A percentile compares a stretch with the other conserved stretches of the same genome.
These are phyloP conservation scores for Ophiothrix spiculata DNA, from an alignment of 35 echinoderm and acorn worm genomes.

Conservation along the genomic window DNA sequence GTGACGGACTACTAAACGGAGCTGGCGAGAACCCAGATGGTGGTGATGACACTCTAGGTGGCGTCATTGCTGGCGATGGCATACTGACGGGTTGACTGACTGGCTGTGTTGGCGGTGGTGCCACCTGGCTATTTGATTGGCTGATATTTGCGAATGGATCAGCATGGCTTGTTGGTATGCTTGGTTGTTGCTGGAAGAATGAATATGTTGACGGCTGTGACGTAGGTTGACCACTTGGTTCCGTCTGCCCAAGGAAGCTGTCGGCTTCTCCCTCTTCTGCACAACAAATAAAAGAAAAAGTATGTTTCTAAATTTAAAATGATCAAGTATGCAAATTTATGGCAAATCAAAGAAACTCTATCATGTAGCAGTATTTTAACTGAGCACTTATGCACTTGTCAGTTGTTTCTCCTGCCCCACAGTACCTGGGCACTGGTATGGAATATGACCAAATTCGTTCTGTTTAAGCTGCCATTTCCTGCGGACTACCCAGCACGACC, in stretches of 20 bases:
- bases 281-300: constrained; percentile 14
- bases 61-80: background rate
- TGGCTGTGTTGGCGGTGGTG: background rate
- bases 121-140: constrained; percentile 8
- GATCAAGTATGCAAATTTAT: background rate
- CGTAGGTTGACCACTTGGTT: background rate
- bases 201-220: constrained; percentile 27
- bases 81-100: background rate
- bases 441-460: background rate
- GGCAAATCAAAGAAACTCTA: background rate
- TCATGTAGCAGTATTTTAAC: background rate
- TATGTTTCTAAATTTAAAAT: background rate
- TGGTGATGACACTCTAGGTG: background rate
- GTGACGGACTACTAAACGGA: background rate
- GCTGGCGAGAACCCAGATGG: background rate
- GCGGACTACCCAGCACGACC: too few relatives aligned
- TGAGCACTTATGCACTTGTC: background rate
- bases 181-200: constrained; percentile 41
- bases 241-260: constrained; percentile 84
- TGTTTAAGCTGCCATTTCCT: background rate
- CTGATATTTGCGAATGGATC: constrained; percentile 72
- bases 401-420: background rate
- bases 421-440: background rate
- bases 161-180: constrained; percentile 31
- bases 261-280: constrained; percentile 78